Conservation (phyloP, 2,113 vertebrate species). For the Rostratula benghalensis region DNA sequence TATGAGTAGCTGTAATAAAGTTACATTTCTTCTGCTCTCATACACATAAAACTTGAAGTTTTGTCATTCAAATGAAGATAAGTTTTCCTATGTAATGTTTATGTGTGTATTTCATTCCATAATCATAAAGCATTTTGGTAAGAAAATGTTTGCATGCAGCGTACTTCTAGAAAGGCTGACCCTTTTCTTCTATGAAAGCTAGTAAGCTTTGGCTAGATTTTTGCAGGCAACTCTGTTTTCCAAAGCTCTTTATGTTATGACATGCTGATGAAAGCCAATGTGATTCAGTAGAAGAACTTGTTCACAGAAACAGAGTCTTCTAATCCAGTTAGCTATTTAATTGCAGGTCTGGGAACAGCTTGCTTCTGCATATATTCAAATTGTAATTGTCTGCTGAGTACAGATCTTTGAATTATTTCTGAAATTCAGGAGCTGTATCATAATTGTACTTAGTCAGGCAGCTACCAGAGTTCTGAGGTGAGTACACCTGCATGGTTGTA, state of each 20-base stretch:
- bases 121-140: background rate
- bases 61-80: background rate
- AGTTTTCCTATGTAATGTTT: background rate
- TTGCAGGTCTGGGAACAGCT: background rate
- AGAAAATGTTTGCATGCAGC: background rate
- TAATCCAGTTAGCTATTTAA: conserved; percentile 16
- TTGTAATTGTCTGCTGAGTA: conserved; percentile 23
- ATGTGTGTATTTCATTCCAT: background rate
- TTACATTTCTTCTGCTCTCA: background rate
- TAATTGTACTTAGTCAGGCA: background rate
- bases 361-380: conserved; percentile 38
- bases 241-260: background rate
- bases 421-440: background rate
- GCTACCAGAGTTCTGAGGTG: background rate
- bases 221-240: background rate
- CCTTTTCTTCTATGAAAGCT: background rate
- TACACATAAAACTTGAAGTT: background rate
- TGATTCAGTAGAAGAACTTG: conserved; percentile 40
- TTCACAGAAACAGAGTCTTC: background rate
- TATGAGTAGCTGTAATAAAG: background rate
- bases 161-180: background rate
- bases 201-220: background rate
- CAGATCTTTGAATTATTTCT: background rate
- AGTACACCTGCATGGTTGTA: background rate
- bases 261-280: background rate